These are phyloP conservation scores for Acanthococcus lagerstroemiae DNA, from an alignment of 2,888 invertebrate genomes.

Conservation along the genomic window DNA sequence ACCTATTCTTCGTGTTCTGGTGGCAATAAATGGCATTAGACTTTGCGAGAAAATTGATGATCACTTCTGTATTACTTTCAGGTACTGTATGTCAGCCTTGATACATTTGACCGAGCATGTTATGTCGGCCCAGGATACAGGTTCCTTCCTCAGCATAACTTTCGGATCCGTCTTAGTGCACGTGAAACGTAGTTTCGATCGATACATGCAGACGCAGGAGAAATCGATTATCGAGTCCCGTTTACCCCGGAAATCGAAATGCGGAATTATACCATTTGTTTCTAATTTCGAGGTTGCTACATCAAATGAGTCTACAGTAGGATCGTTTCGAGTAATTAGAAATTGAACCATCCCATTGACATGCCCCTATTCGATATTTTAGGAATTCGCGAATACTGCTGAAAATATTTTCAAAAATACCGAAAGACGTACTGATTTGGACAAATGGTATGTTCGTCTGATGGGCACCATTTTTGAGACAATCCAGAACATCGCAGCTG, in stretches of 20 bases:
- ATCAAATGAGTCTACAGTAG: background rate
- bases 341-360: background rate
- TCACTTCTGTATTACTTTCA: slow-evolving; percentile 40
- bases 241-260: slow-evolving; percentile 63
- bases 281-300: slow-evolving; percentile 64
- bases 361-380: slow-evolving; percentile 33
- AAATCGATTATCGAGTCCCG: slow-evolving; percentile 69
- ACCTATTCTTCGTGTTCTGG: too few relatives aligned
- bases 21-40: too few relatives aligned
- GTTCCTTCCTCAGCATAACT: slow-evolving; percentile 76
- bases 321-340: background rate
- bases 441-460: slow-evolving; percentile 78
- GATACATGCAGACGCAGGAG: slow-evolving; percentile 74
- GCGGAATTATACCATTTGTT: slow-evolving; percentile 81
- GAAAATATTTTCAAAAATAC: slow-evolving; percentile 80
- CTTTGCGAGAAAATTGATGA: too few relatives aligned
- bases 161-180: slow-evolving; percentile 78
- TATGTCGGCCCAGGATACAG: slow-evolving; percentile 75
- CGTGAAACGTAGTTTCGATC: slow-evolving; percentile 83
- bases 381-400: slow-evolving; percentile 72
- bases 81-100: slow-evolving; percentile 87
- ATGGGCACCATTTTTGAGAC: slow-evolving; percentile 76
- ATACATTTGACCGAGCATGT: slow-evolving; percentile 88
- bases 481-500: slow-evolving; percentile 63
- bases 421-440: slow-evolving; percentile 77